These are phyloP conservation scores for Aptenodytes forsteri DNA, from an alignment of 2,113 vertebrate genomes.

Conservation along the genomic window DNA sequence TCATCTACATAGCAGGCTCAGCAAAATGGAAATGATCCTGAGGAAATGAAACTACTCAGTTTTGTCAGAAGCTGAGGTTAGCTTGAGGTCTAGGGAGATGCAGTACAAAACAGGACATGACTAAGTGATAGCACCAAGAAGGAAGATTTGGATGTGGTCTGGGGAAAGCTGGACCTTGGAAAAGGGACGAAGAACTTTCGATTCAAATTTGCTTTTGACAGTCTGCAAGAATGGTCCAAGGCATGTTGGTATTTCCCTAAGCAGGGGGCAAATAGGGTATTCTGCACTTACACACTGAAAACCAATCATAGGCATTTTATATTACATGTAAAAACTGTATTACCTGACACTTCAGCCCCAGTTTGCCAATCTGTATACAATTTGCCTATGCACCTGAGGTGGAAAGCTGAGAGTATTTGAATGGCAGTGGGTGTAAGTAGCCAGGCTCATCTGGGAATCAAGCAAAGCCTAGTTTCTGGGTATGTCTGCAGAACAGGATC, in stretches of 20 bases:
- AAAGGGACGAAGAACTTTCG: not conserved
- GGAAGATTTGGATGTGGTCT: not conserved
- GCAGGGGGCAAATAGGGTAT: not conserved
- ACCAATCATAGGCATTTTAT: not conserved
- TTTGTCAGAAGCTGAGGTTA: not conserved
- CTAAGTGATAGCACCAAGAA: not conserved
- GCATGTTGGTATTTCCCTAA: not conserved
- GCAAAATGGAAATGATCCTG: not conserved
- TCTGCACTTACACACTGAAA: not conserved
- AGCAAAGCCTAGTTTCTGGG: not conserved
- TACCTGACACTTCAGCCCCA: not conserved
- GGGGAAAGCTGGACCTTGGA: not conserved
- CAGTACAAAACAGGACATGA: not conserved
- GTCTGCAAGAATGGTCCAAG: not conserved
- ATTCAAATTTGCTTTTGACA: not conserved
- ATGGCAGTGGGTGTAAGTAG: not conserved
- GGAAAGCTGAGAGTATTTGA: not conserved
- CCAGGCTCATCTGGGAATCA: not conserved
- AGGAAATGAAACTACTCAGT: not conserved
- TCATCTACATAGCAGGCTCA: not conserved
- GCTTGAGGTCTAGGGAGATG: not conserved
- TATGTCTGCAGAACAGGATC: not conserved
- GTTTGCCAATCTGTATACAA: not conserved
- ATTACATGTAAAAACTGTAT: not conserved
- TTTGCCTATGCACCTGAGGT: not conserved